Base-by-base conservation (phyloP, 2,797 vertebrate genomes). In the Xenops minutus region DNA sequence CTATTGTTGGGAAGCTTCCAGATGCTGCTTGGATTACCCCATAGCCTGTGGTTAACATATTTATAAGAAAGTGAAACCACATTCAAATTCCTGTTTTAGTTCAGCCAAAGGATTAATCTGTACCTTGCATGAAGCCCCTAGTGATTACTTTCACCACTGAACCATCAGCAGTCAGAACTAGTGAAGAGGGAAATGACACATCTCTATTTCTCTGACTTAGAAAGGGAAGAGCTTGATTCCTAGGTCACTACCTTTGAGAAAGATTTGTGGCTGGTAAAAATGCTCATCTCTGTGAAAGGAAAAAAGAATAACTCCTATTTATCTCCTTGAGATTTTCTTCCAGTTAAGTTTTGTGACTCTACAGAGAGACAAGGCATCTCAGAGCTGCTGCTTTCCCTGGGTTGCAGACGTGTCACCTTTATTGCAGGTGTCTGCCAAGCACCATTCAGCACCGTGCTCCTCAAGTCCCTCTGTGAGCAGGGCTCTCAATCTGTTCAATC, bases 91-190 rank as follows among this genome's bases (percentile, higher is more conserved):
- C 37, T 74, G 24, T 36, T 75, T 63, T 46, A 77, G 27, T 27
- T 85, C 58, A 51, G 76, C 64, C 37, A 52, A 71, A 91, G 41
- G 21, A 64, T 51, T 27, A 37, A 72, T 54, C 41, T 51, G 12
- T 36, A 44, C 24, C 37, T 58, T 54, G 17, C 12, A 7, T 46
- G 30, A 32, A 46, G 23, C 24, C n/a, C 41, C 3, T 69, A 11
- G 30, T 46, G 44, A 37, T n/a, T 68, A 27, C 51, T 68, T 54
- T 68, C 17, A 46, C 34, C 27, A 4, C 41, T 20, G 27, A 34
- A 20, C 27, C 54, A 19, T 19, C 1, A 1, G n/a, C 51, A 63
- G 3, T 17, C 1, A 0, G 34, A 66, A 75, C 21, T 1, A 64
- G 30, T 7, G 15, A 77, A 51, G 30, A 59, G 3, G 17, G 30